Evolutionary conservation across 2,113 vertebrate species (phyloP), one percentile per base, ranked within the genome.

Genomic region (Hemiscyllium ocellatum): DNA sequence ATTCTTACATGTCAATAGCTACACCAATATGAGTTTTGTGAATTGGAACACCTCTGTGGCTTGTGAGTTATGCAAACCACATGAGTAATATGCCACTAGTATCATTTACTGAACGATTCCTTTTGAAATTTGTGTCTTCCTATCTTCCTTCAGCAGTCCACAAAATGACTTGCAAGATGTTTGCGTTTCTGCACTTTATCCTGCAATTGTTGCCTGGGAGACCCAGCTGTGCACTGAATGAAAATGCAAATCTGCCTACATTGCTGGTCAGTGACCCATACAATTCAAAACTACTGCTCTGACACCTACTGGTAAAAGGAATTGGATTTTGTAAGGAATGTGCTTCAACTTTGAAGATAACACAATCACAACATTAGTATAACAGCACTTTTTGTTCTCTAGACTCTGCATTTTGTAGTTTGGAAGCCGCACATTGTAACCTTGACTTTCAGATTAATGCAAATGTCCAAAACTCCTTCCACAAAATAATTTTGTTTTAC

Each of bases 171-270:
- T 94, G 90, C 90, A 94, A 94, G 33, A 69, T 69, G 90, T 69
- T 69, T 94, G 90, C 68, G 90, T 94, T 69, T 68, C 90, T 37
- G 33, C 17, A 65, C 56, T 93, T 93, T 68, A 66, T 93, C 90
- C 90, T 42, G 90, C 90, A 93, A 93, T 93, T 94, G 90, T 94
- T 94, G 90, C 90, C 37, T 66, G 68, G 90, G 90, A 94, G 61
- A 94, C 90, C 65, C 90, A 68, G 90, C 90, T 94, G 90, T 69
- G 90, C 61, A 42, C 90, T 68, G 90, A 94, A 94, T 94, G 90
- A 42, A 69, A 94, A 94, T 94, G 90, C 90, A 94, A 94, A 94
- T 94, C n/a, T 69, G 61, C 61, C 65, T 42, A 42, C 65, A 66
- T n/a, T 69, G 61, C 37, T 94, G 90, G 90, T 69, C 90, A 94